Conservation (phyloP, 2,113 vertebrate species). For the Pterocles gutturalis region DNA sequence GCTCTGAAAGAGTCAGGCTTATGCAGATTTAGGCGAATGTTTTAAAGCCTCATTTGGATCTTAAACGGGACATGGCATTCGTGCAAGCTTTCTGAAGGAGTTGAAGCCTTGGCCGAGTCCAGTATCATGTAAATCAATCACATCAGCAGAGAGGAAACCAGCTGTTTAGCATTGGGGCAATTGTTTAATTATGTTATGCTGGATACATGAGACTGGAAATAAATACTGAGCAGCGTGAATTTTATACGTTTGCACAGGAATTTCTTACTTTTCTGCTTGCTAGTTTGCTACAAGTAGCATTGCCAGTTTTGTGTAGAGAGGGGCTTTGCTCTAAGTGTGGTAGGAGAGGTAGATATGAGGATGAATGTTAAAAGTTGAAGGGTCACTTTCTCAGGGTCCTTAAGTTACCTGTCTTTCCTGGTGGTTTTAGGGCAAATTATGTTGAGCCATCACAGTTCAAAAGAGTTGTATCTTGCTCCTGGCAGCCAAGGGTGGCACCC, state of each 20-base stretch:
- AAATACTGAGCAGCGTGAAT: neutral
- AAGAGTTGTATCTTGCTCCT: neutral
- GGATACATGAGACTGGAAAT: neutral
- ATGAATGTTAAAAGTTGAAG: neutral
- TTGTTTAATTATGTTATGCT: neutral
- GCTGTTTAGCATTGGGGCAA: neutral
- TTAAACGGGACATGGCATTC: neutral
- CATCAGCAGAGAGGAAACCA: neutral
- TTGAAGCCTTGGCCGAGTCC: neutral
- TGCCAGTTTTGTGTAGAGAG: neutral
- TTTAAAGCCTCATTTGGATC: constrained; percentile 14
- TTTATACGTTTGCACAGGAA: neutral
- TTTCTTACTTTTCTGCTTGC: neutral
- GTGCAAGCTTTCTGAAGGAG: constrained; percentile 28
- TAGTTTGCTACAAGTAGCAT: neutral
- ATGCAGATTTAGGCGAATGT: neutral
- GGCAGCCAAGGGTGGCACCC: neutral
- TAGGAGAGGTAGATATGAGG: neutral
- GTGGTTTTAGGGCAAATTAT: neutral
- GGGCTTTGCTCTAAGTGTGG: neutral
- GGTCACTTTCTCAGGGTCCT: neutral
- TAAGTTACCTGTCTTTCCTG: neutral
- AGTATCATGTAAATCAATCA: neutral
- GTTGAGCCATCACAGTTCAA: neutral
- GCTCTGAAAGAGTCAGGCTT: neutral